Percentiles rank a stretch among this genome's conserved stretches.
Evolutionary conservation across 2,797 vertebrate genomes (phyloP).

Genomic region (Petrocephalus schoutedeni): DNA sequence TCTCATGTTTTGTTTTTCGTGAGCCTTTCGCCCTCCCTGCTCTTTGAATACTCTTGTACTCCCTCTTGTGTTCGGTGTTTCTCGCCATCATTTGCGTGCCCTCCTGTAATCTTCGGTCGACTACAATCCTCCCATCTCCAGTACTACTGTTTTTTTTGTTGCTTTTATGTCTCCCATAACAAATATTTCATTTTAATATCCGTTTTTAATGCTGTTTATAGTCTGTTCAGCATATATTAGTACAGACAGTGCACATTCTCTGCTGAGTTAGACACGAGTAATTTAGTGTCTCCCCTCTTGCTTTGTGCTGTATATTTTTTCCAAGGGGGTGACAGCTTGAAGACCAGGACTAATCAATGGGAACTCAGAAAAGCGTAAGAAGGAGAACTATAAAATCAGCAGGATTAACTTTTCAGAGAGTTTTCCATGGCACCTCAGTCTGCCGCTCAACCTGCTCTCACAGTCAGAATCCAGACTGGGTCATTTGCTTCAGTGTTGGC

Average conservation of each 20-base stretch:
- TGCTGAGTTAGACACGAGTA: neutral
- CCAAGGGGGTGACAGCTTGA: neutral
- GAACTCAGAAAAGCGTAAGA: neutral
- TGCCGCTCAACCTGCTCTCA: neutral
- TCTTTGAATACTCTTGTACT: neutral
- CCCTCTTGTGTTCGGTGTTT: neutral
- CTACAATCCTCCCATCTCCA: neutral
- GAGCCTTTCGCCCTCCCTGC: neutral
- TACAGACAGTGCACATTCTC: neutral
- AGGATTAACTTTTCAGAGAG: neutral
- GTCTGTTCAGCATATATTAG: neutral
- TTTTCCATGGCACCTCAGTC: neutral
- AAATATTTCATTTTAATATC: neutral
- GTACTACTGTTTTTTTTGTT: neutral
- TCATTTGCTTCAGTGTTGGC: neutral
- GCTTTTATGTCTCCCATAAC: neutral
- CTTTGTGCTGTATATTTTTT: neutral
- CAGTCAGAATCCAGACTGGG: neutral
- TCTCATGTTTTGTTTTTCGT: neutral
- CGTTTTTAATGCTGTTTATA: neutral
- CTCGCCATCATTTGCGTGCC: neutral
- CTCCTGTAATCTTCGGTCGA: neutral
- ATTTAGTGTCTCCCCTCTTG: neutral
- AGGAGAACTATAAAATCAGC: neutral
- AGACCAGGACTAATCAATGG: neutral